These are phyloP conservation scores for Eudasyphora cyanicolor DNA, from an alignment of 2,888 invertebrate species.

Conservation along the genomic window DNA sequence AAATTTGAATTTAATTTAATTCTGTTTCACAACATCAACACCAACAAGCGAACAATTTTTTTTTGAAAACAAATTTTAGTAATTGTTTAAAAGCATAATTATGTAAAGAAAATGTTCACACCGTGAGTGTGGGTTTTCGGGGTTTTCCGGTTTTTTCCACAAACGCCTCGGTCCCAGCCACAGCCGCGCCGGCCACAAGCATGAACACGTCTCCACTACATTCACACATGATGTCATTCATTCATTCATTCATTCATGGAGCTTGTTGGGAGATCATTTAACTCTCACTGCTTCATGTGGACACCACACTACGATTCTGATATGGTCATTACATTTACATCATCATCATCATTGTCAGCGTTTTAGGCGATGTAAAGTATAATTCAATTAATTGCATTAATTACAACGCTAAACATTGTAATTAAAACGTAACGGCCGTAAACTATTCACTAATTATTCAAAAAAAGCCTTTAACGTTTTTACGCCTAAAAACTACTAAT, in stretches of 20 bases:
- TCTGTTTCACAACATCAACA: conserved; percentile 11
- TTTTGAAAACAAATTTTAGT: conserved; percentile 38
- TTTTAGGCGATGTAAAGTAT: not conserved
- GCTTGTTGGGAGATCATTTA: conserved; percentile 6
- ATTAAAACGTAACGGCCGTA: conserved; percentile 2
- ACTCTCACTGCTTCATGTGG: not conserved
- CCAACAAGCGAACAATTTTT: too few species aligned
- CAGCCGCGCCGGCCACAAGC: too few species aligned
- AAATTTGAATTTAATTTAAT: conserved; percentile 19
- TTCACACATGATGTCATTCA: conserved; percentile 22
- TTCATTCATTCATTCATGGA: not conserved
- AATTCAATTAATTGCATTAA: conserved; percentile 28
- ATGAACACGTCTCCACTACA: not conserved
- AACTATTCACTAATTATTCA: not conserved
- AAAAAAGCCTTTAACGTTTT: not conserved
- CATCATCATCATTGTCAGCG: not conserved
- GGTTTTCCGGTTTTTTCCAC: conserved; percentile 16
- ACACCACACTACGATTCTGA: not conserved
- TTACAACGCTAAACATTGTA: conserved; percentile 8
- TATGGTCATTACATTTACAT: conserved; percentile 26
- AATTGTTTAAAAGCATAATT: conserved; percentile 61
- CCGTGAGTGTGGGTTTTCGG: conserved; percentile 13
- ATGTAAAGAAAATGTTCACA: conserved; percentile 43
- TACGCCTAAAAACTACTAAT: too few species aligned
- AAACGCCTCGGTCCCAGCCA: not conserved